Conservation (phyloP, 2,797 vertebrate species). For the Karalla daura region DNA sequence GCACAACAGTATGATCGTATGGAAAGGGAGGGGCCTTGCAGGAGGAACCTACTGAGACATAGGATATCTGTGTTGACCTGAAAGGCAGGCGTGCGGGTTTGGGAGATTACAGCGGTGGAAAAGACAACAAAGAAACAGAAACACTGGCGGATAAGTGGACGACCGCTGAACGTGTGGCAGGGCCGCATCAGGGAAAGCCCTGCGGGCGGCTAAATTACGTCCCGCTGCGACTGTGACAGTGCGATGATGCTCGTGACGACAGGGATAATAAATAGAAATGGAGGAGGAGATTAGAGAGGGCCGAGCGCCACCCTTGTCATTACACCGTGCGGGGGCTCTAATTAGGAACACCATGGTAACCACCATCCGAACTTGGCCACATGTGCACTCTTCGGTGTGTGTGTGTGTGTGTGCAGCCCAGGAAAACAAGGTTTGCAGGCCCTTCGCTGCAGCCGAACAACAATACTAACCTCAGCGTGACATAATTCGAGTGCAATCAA, state of each 20-base stretch:
- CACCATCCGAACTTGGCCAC: conserved; percentile 49
- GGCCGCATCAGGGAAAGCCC: conserved; percentile 52
- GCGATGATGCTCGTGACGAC: conserved; percentile 66
- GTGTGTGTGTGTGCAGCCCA: conserved; percentile 20
- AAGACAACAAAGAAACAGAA: conserved; percentile 42
- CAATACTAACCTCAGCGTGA: conserved; percentile 47
- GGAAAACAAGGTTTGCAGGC: conserved; percentile 22
- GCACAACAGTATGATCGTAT: conserved; percentile 53
- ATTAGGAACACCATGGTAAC: conserved; percentile 74
- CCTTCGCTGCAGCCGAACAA: conserved; percentile 38
- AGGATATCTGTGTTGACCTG: conserved; percentile 51
- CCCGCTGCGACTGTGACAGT: conserved; percentile 63
- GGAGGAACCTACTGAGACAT: conserved; percentile 34
- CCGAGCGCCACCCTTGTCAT: conserved; percentile 77
- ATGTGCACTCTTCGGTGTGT: conserved; percentile 39
- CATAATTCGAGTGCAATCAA: conserved; percentile 32
- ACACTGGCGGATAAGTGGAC: conserved; percentile 38
- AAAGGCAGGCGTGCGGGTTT: conserved; percentile 31
- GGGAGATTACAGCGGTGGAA: conserved; percentile 47
- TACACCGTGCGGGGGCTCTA: conserved; percentile 73
- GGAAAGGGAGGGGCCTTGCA: conserved; percentile 33
- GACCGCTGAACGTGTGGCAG: conserved; percentile 64
- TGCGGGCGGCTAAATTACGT: conserved; percentile 71
- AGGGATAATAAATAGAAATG: conserved; percentile 82
- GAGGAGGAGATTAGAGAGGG: conserved; percentile 79